Evolutionary conservation across 2,797 vertebrate species (phyloP), one percentile per base, ranked within the genome.

Genomic region (Sebastes baramenuke): DNA sequence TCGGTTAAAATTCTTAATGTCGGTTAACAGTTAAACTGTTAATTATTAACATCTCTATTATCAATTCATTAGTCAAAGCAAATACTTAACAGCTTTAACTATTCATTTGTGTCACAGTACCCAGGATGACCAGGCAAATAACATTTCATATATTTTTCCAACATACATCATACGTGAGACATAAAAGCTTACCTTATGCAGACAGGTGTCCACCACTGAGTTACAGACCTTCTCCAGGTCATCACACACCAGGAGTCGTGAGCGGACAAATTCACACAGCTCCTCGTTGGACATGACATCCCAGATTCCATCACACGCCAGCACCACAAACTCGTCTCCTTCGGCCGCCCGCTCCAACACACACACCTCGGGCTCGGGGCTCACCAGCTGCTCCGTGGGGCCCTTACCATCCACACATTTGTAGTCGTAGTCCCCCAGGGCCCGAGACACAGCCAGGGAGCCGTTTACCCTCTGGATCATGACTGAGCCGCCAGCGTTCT

Each of bases 241-340:
- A 78, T 98, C 97, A 64, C 97, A 98, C 88, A 99, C 96, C 95
- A 97, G 95, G 93, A 99, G 97, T 91, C 98, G 97, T 90, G 98
- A 99, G 91, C 96, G 97, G 85, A 99, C 97, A 95, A 97, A 99
- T 91, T 99, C 97, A 89, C 98, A 99, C 91, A 99, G 97, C 96
- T 99, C 99, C 95, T 99, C 98, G 55, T 99, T 99, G 96, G 97
- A 98, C 98, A 99, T 99, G 93, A 99, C 99, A 88, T 99, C 99
- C 99, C 99, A 99, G 96, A 99, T 99, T 82, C 99, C 99, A 80
- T 99, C 99, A 71, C 99, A 99, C 36, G 99, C 99, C 93, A 99
- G 95, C 94, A 99, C 97, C 90, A 99, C 97, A 91, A 99, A 99
- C 89, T 99, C 98, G 87, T 99, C 99, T 84, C 97, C 97, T 87